Evolutionary conservation across 2,113 vertebrate species (phyloP).

Genomic region (Leucoraja erinaceus): DNA sequence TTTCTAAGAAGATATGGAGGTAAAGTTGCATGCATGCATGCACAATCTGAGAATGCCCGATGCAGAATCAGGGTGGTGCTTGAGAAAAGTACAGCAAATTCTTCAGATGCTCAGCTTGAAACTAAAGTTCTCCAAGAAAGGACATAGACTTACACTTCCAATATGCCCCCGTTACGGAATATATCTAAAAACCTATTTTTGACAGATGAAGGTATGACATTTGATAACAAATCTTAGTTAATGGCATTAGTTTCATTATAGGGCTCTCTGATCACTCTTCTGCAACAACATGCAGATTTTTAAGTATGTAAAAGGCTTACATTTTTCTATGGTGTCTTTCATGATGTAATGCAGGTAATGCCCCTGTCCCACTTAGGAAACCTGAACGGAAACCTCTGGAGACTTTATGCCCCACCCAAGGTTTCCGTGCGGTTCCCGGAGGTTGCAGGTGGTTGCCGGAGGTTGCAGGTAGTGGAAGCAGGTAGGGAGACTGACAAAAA

Average conservation of each 20-base stretch:
- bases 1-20: not conserved
- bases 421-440: too few relatives aligned
- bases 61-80: not conserved
- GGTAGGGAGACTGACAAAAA: too few relatives aligned
- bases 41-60: not conserved
- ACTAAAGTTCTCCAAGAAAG: not conserved
- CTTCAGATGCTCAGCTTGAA: slow-evolving; percentile 4
- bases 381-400: too few relatives aligned
- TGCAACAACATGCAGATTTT: not conserved
- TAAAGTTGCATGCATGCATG: not conserved
- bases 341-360: too few relatives aligned
- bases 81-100: not conserved
- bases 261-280: not conserved
- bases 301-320: not conserved
- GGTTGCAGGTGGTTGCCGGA: too few relatives aligned
- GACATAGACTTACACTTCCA: not conserved
- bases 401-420: too few relatives aligned
- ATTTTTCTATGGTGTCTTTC: too few relatives aligned
- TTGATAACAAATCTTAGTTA: not conserved
- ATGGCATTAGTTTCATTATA: not conserved
- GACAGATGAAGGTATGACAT: not conserved
- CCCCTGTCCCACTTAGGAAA: too few relatives aligned
- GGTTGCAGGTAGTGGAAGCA: too few relatives aligned
- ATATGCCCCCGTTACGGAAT: not conserved
- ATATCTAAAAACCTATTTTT: not conserved